Conservation (phyloP, 2,113 vertebrate species). For the Andinoacara biseriatus region DNA sequence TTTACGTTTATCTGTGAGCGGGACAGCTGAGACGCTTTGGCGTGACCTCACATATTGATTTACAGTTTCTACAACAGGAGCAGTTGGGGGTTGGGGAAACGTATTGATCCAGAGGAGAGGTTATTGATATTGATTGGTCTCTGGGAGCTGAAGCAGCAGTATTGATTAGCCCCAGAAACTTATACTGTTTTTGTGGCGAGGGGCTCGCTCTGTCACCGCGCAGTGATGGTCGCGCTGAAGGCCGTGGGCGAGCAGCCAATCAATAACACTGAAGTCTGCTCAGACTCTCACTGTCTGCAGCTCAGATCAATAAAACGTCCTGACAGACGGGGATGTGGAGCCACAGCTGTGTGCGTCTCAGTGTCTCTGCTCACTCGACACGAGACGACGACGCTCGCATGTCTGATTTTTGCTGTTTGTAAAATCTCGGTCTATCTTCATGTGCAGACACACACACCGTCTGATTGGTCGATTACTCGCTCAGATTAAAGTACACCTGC, state of each 20-base stretch:
- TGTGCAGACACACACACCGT: neutral
- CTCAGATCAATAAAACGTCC: constrained; percentile 47
- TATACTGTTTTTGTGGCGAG: neutral
- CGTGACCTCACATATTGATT: neutral
- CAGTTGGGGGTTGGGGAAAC: neutral
- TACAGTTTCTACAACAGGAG: neutral
- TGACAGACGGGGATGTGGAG: constrained; percentile 28
- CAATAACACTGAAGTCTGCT: constrained; percentile 32
- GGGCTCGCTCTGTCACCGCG: neutral
- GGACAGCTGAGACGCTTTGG: neutral
- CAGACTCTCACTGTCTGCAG: constrained; percentile 50
- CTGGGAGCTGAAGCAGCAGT: neutral
- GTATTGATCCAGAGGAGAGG: neutral
- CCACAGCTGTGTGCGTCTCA: neutral
- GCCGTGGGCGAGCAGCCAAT: neutral
- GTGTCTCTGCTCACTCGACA: neutral
- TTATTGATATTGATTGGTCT: constrained; percentile 1
- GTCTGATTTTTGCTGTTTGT: neutral
- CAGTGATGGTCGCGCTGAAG: neutral
- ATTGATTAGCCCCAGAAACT: constrained; percentile 2
- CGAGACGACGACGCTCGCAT: too few relatives aligned
- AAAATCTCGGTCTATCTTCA: too few relatives aligned
- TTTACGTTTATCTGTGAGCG: neutral
- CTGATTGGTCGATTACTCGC: neutral
- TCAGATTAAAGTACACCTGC: too few relatives aligned